Conservation (phyloP, 2,797 vertebrate species). For the Cacajao melanocephalus region DNA sequence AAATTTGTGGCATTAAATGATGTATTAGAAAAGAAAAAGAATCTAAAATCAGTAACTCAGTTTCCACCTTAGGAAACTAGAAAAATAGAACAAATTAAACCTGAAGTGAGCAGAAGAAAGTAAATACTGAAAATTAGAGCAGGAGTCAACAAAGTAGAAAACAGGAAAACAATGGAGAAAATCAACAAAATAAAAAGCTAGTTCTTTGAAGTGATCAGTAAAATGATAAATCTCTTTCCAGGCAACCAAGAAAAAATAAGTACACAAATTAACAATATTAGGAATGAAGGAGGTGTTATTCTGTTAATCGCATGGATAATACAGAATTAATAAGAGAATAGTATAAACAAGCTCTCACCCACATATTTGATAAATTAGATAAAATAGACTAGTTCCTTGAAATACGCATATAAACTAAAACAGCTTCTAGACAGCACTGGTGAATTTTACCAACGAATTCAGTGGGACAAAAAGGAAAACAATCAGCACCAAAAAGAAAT, state of each 20-base stretch:
- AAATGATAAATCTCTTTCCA: not conserved
- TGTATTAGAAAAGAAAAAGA: not conserved
- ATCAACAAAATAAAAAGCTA: not conserved
- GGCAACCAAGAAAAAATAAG: not conserved
- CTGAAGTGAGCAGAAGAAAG: not conserved
- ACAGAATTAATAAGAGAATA: not conserved
- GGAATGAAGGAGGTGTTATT: not conserved
- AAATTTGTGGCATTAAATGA: not conserved
- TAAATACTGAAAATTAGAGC: not conserved
- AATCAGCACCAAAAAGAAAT: not conserved
- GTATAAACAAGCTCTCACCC: not conserved
- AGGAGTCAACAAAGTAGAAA: not conserved
- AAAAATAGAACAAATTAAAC: not conserved
- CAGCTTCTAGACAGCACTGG: not conserved
- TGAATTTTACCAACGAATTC: not conserved
- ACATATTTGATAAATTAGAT: not conserved
- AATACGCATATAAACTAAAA: not conserved
- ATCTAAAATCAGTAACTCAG: not conserved
- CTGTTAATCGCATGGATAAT: not conserved
- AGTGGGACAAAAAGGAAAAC: not conserved
- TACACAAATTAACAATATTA: not conserved
- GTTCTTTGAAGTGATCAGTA: not conserved
- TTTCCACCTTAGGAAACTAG: not conserved
- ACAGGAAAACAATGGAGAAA: not conserved
- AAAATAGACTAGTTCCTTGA: not conserved